Evolutionary conservation across 64 coral and sea anemone species (phyloP), one percentile per base, ranked within the genome.

Genomic region (Anthopleura sola): DNA sequence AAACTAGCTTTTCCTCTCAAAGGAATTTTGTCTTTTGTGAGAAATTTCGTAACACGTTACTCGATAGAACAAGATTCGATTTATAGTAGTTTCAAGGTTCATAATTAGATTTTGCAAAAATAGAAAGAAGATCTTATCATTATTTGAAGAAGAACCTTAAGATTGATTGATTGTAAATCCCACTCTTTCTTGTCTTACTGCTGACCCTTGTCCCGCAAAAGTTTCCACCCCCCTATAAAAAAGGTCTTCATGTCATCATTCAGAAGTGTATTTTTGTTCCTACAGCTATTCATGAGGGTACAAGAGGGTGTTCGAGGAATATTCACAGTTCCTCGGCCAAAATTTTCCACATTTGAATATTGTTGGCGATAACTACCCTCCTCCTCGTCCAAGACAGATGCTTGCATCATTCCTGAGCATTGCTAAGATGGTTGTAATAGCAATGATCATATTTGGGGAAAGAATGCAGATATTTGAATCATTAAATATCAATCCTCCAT

Each of bases 211-310:
- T 2, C 40, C 40, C 40, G 4, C 40, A 2, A 44, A 44, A 44
- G 7, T 7, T 7, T 7, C 39, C 49, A 51, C 49, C 49, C 49
- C 49, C 49, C 49, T 14, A 11, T 11, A 48, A 48, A 48, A 48
- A 48, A 48, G 11, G n/a, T n/a, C n/a, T n/a, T n/a, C n/a, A n/a
- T n/a, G n/a, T n/a, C n/a, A n/a, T n/a, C n/a, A n/a, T n/a, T n/a
- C n/a, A n/a, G n/a, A 15, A 36, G 5, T 47, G 0, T 33, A 29
- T 80, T 28, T 38, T 20, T 90, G 40, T 37, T 81, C 48, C 85
- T 93, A 74, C 82, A 98, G 96, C 79, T 98, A 94, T 32, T 98
- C 96, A 88, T 98, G 96, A 98, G 96, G 96, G 6, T 98, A 98
- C 81, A 80, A 84, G 32, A 87, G 82, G 92, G 96, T 94, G 96